Base-by-base conservation (phyloP, 2,888 invertebrate species). In the Hermaeophaga mercurialis region DNA sequence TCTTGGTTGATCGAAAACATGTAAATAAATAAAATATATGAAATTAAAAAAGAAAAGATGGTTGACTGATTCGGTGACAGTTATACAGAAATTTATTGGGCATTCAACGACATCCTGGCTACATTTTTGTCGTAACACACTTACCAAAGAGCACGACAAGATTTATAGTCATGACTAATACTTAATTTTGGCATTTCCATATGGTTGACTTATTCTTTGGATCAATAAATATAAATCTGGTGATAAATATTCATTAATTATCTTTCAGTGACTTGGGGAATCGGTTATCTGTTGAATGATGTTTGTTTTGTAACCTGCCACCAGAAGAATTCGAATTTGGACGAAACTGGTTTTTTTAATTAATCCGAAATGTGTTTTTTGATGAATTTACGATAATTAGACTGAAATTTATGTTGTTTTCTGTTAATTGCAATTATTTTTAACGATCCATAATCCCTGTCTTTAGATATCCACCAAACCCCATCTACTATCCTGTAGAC, bases 121-220 rank as follows among this genome's bases (percentile, higher is more conserved):
- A n/a, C 12, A 8, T 43, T 15, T 31, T 39, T 28, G 24, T 41
- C 19, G 19, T 52, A 52, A 43, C 52, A 52, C 22, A 52, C 24
- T 22, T 52, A 44, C 44, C 17, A 52, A 52, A 52, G 43, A 52
- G 18, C 19, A 15, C 24, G 41, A 52, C 52, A 52, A 52, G 52
- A 52, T 52, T 52, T 52, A 52, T 52, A n/a, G 24, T n/a, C 34
- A 34, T 52, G 52, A 52, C 52, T 52, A 52, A 52, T 44, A 33
- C n/a, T 26, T 50, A 36, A 50, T 41, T 39, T 50, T 43, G 52
- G 43, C 43, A 52, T 52, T 52, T 52, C 52, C 52, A 52, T 52
- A 52, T 52, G 52, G 52, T 43, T 22, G 15, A 52, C 22, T 52
- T 52, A 52, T 52, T 52, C 24, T 34, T 31, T 34, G 44, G 33